Conservation (phyloP, 92 coral and sea anemone species). For the Zoanthus gigantus region DNA sequence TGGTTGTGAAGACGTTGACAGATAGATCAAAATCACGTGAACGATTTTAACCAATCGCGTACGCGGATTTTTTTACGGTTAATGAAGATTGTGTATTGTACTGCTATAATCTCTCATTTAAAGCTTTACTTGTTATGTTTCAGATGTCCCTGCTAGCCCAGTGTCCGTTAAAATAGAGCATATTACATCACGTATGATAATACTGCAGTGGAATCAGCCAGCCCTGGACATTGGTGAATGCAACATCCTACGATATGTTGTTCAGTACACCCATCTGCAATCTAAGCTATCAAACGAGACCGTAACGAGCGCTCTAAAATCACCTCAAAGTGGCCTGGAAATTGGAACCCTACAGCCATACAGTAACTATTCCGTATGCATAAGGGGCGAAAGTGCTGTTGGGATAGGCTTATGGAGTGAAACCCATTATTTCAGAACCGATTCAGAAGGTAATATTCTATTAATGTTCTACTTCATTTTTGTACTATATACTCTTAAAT, state of each 20-base stretch:
- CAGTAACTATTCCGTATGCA: constrained; percentile 54
- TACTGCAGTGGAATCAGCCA: constrained; percentile 51
- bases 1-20: too few species aligned
- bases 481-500: neutral
- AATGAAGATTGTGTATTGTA: too few species aligned
- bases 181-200: constrained; percentile 26
- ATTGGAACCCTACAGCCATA: constrained; percentile 24
- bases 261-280: neutral
- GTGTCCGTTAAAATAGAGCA: neutral
- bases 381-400: constrained; percentile 54
- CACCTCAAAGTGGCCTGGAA: neutral
- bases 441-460: constrained; percentile 37
- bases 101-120: neutral
- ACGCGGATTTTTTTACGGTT: too few species aligned
- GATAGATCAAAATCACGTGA: too few species aligned
- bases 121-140: neutral
- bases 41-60: too few species aligned
- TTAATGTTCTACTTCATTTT: neutral
- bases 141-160: constrained; percentile 55
- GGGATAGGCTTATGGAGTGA: constrained; percentile 67
- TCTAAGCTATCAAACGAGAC: neutral
- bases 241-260: neutral
- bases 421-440: constrained; percentile 44
- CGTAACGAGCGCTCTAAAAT: neutral
- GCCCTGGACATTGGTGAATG: constrained; percentile 19